phyloP scores from a whole-genome alignment of 2,113 vertebrate species.

The Misgurnus anguillicaudatus region DNA sequence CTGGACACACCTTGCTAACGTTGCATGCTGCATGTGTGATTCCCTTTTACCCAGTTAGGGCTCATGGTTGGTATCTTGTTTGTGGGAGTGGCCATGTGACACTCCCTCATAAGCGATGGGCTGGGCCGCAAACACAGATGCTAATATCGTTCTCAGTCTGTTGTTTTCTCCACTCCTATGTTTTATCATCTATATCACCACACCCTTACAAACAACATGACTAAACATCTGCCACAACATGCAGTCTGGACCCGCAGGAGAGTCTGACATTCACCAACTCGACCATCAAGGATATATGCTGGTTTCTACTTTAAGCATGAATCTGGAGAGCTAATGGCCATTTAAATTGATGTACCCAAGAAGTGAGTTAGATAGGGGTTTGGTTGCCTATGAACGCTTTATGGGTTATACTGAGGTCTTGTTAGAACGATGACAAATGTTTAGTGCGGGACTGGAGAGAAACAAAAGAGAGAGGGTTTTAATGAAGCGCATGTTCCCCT shows the following conservation, averaged over 20 bases:
- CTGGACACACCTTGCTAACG: neutral
- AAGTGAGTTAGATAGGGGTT: too few species aligned
- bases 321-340: neutral
- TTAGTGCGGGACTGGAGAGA: neutral
- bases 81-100: conserved; percentile 37
- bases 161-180: conserved; percentile 30
- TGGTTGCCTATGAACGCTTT: neutral
- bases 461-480: neutral
- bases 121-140: conserved; percentile 19
- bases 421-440: neutral
- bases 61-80: conserved; percentile 6
- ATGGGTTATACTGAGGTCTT: neutral
- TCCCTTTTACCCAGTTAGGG: neutral
- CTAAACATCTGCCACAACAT: neutral
- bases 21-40: conserved; percentile 9
- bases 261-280: neutral
- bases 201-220: conserved; percentile 10
- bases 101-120: conserved; percentile 38
- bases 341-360: neutral
- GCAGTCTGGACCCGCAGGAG: neutral
- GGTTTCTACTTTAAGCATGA: neutral
- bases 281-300: too few species aligned
- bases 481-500: too few species aligned
- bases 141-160: conserved; percentile 51
- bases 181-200: conserved; percentile 49